phyloP scores from a whole-genome alignment of 2,797 vertebrate genomes.

The Triplophysa bombifrons region DNA sequence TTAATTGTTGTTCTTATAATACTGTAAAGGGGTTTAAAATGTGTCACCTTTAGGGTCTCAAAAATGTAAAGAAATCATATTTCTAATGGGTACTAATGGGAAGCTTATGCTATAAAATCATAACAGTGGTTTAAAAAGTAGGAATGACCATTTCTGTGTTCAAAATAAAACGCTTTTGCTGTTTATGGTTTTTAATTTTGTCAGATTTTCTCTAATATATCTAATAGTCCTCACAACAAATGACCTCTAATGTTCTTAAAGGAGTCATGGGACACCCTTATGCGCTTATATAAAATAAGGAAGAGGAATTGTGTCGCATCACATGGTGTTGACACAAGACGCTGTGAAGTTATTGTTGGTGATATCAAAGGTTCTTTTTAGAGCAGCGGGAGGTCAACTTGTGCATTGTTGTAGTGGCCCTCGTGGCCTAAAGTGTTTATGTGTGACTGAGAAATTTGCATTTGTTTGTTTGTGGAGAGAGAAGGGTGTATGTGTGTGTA shows the following conservation, averaged over 20 bases:
- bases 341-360: slow-evolving; percentile 37
- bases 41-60: too few relatives aligned
- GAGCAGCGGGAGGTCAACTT: slow-evolving; percentile 39
- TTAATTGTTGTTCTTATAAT: not conserved
- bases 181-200: not conserved
- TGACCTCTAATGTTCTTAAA: not conserved
- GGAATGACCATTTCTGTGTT: not conserved
- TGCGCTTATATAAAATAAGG: slow-evolving; percentile 22
- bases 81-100: not conserved
- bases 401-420: slow-evolving; percentile 34
- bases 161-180: not conserved
- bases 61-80: too few relatives aligned
- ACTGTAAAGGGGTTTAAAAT: too few relatives aligned
- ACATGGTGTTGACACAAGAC: not conserved
- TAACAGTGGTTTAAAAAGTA: not conserved
- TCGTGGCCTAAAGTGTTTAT: slow-evolving; percentile 14
- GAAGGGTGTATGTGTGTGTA: not conserved
- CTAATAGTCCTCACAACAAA: not conserved
- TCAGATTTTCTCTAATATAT: not conserved
- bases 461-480: slow-evolving; percentile 27
- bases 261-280: not conserved
- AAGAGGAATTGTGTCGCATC: slow-evolving; percentile 3
- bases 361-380: slow-evolving; percentile 39
- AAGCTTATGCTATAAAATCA: not conserved
- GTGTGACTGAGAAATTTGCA: slow-evolving; percentile 6